Evolutionary conservation across 2,113 vertebrate species (phyloP).

Genomic region (Phainopepla nitens): DNA sequence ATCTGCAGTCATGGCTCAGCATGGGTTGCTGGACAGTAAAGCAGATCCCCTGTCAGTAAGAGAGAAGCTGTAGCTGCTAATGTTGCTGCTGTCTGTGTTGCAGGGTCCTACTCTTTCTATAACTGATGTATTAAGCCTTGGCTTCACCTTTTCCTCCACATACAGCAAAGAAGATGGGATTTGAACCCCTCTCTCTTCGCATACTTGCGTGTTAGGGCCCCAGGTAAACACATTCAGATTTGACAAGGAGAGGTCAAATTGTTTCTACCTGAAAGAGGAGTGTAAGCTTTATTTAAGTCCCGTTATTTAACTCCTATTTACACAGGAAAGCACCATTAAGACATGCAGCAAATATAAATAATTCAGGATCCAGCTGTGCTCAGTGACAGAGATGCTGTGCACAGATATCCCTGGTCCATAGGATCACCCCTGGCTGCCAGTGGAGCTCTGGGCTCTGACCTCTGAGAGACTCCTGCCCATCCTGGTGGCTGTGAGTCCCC

Average conservation of each 20-base stretch:
- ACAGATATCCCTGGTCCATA: rapidly evolving
- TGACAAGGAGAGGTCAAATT: neutral
- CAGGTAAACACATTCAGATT: neutral
- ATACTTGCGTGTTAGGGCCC: neutral
- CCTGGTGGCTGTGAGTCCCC: neutral
- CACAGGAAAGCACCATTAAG: neutral
- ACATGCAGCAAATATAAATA: neutral
- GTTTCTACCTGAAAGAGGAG: neutral
- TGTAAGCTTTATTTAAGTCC: neutral
- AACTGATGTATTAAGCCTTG: neutral
- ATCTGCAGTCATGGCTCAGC: neutral
- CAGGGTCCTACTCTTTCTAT: neutral
- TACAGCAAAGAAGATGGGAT: neutral
- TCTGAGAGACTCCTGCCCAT: neutral
- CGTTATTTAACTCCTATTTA: neutral
- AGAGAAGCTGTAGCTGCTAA: neutral
- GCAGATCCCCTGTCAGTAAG: neutral
- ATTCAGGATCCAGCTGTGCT: neutral
- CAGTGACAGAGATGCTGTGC: neutral
- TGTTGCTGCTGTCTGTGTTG: neutral
- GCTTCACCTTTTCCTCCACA: neutral
- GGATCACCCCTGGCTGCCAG: neutral
- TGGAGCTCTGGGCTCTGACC: neutral
- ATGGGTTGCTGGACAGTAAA: neutral
- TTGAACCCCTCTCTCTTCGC: neutral